These are phyloP conservation scores for Drosophila lacteicornis DNA, from an alignment of 1,140 invertebrate genomes.

Conservation along the genomic window DNA sequence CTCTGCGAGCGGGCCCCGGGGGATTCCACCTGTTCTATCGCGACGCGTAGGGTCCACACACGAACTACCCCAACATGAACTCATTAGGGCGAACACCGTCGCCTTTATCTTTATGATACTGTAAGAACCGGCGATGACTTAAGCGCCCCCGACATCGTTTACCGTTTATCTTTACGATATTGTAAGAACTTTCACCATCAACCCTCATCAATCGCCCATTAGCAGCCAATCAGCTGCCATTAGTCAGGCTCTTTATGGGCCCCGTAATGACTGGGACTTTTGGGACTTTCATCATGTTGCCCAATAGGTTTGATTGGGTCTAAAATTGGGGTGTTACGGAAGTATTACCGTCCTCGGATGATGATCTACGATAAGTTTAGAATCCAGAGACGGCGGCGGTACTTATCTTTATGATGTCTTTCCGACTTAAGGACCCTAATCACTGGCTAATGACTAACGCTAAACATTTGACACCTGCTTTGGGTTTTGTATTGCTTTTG, in stretches of 20 bases:
- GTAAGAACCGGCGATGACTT: constrained; percentile 48
- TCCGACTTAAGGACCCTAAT: constrained; percentile 16
- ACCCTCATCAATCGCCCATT: constrained; percentile 20
- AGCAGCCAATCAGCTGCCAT: constrained; percentile 19
- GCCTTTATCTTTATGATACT: constrained; percentile 72
- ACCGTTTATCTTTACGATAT: constrained; percentile 66
- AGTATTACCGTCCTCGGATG: neutral
- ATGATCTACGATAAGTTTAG: neutral
- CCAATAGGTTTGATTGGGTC: neutral
- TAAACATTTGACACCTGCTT: constrained; percentile 29
- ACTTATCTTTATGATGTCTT: constrained; percentile 24
- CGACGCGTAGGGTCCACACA: constrained; percentile 32
- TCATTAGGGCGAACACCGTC: constrained; percentile 48
- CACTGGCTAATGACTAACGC: constrained; percentile 16
- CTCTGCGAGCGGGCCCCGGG: neutral
- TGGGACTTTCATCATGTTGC: constrained; percentile 3
- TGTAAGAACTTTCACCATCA: constrained; percentile 33
- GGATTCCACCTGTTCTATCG: constrained; percentile 17
- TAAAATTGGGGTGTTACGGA: neutral
- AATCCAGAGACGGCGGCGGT: neutral
- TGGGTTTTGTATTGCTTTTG: neutral
- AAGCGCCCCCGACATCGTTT: neutral
- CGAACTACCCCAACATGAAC: constrained; percentile 78
- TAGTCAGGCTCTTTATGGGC: constrained; percentile 5
- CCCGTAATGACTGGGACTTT: neutral